Conservation (phyloP, 2,113 vertebrate species). For the Entelurus aequoreus region DNA sequence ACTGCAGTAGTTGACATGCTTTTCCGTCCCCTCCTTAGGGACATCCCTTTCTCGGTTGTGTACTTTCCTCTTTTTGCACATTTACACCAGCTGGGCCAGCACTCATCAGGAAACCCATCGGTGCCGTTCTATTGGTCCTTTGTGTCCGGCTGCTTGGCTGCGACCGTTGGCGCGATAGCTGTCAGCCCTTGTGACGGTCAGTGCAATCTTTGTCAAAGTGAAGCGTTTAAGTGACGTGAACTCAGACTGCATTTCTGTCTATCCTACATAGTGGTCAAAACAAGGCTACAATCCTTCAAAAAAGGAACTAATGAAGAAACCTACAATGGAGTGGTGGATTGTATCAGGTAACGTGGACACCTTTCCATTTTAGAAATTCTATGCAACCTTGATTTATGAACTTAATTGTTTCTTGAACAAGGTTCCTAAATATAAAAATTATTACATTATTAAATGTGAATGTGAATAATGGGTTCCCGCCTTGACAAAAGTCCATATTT, state of each 20-base stretch:
- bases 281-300: slow-evolving; percentile 76
- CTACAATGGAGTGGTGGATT: slow-evolving; percentile 76
- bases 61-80: slow-evolving; percentile 82
- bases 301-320: slow-evolving; percentile 77
- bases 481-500: no score
- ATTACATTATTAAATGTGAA: no score
- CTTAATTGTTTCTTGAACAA: no score
- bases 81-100: slow-evolving; percentile 71
- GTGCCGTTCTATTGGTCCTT: slow-evolving; percentile 80
- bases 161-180: slow-evolving; percentile 65
- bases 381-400: no score
- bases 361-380: background rate
- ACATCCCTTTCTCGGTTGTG: slow-evolving; percentile 78
- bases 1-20: background rate
- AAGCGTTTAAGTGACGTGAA: background rate
- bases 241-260: background rate
- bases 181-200: slow-evolving; percentile 79
- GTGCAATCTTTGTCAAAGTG: background rate
- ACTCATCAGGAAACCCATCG: slow-evolving; percentile 47
- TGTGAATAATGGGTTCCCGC: no score
- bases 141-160: slow-evolving; percentile 71
- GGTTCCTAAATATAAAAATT: no score
- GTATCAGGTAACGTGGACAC: slow-evolving; percentile 63
- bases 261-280: slow-evolving; percentile 71
- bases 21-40: slow-evolving; percentile 52